Evolutionary conservation across 2,888 invertebrate species (phyloP).

Genomic region (Pollenia griseotomentosa): DNA sequence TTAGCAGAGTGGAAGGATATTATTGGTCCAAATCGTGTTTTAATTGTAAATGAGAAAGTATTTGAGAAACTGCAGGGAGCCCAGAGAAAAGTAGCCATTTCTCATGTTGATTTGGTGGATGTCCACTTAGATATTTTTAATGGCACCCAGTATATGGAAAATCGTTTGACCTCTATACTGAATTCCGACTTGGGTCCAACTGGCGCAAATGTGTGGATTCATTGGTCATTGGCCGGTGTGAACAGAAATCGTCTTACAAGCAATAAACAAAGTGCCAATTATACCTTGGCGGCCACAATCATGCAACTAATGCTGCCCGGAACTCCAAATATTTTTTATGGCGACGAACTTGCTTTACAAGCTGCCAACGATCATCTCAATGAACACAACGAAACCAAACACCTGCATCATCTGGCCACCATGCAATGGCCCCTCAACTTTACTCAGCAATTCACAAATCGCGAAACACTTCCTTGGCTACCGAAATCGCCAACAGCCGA

Average conservation of each 20-base stretch:
- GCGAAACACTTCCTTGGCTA: slow-evolving; percentile 88
- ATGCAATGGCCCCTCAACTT: slow-evolving; percentile 87
- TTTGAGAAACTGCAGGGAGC: slow-evolving; percentile 84
- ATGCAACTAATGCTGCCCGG: slow-evolving; percentile 93
- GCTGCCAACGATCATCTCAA: slow-evolving; percentile 85
- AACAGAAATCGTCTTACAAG: slow-evolving; percentile 86
- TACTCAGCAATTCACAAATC: slow-evolving; percentile 84
- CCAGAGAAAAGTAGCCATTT: slow-evolving; percentile 87
- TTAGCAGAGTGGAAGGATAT: slow-evolving; percentile 89
- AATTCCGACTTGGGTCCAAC: slow-evolving; percentile 86
- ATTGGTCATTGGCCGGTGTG: slow-evolving; percentile 90
- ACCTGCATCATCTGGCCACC: slow-evolving; percentile 88
- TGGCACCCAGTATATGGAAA: slow-evolving; percentile 86
- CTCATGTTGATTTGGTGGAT: slow-evolving; percentile 90
- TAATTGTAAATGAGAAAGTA: slow-evolving; percentile 88
- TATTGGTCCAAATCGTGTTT: slow-evolving; percentile 87
- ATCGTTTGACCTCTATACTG: slow-evolving; percentile 86
- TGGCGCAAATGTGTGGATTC: slow-evolving; percentile 90
- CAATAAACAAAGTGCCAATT: slow-evolving; percentile 85
- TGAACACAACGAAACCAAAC: slow-evolving; percentile 86
- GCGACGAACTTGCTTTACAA: slow-evolving; percentile 93
- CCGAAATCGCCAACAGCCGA: slow-evolving; percentile 85
- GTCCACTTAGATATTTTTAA: slow-evolving; percentile 87
- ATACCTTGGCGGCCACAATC: slow-evolving; percentile 88
- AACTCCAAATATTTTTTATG: slow-evolving; percentile 94